Evolutionary conservation across 2,113 vertebrate species (phyloP).

Genomic region (Pelmatolapia mariae): DNA sequence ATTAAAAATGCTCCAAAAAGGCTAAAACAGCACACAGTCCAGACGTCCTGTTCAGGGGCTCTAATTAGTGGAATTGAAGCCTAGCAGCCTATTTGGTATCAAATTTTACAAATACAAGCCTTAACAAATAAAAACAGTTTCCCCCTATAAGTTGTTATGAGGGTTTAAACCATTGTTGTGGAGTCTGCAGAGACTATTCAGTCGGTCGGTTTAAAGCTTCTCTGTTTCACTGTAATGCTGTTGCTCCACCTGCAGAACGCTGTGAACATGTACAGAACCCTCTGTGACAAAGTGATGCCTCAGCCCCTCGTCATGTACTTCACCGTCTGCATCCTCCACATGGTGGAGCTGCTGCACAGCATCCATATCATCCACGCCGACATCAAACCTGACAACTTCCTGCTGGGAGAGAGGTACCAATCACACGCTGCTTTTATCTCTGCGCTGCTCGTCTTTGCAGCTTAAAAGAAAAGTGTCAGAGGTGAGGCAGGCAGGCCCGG

Average conservation of each 20-base stretch:
- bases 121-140: background rate
- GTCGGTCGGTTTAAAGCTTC: background rate
- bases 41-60: background rate
- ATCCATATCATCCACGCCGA: constrained; percentile 86
- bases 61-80: background rate
- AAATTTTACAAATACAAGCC: background rate
- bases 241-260: constrained; percentile 71
- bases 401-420: constrained; percentile 80
- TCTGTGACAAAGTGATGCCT: constrained; percentile 85
- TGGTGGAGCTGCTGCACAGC: constrained; percentile 84
- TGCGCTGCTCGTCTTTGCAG: background rate
- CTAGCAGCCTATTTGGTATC: background rate
- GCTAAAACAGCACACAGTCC: background rate
- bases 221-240: background rate
- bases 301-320: constrained; percentile 87
- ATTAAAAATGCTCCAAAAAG: background rate
- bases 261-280: constrained; percentile 84
- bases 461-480: background rate
- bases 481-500: background rate
- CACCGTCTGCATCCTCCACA: constrained; percentile 81
- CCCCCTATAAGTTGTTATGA: background rate
- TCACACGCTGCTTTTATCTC: background rate
- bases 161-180: background rate
- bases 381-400: constrained; percentile 95
- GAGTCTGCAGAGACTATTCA: background rate